Percentiles rank a stretch among this genome's conserved stretches.
Conservation (phyloP, 2,797 vertebrate genomes). For the Pangasius djambal region DNA sequence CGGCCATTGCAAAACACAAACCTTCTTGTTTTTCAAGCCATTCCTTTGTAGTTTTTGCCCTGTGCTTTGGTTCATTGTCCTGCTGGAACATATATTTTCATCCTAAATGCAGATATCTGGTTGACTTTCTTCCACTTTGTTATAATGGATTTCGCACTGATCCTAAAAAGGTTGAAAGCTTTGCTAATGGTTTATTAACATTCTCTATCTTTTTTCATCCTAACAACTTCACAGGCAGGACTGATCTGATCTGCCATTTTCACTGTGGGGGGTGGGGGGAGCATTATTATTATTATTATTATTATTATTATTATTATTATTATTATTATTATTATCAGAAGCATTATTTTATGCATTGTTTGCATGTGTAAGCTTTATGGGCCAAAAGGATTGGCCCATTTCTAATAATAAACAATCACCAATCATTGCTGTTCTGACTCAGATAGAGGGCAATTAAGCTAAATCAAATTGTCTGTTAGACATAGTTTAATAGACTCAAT, state of each 20-base stretch:
- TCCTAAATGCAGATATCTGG: neutral
- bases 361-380: neutral
- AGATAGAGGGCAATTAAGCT: constrained; percentile 31
- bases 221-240: neutral
- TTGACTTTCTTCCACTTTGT: neutral
- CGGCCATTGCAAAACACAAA: neutral
- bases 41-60: neutral
- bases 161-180: neutral
- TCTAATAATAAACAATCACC: constrained; percentile 2
- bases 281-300: too few species aligned
- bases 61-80: neutral
- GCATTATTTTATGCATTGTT: neutral
- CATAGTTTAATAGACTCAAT: constrained; percentile 28
- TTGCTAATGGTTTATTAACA: neutral
- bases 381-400: neutral
- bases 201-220: neutral
- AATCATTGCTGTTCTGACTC: constrained; percentile 36
- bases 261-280: too few species aligned
- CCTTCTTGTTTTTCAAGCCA: neutral
- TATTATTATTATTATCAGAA: neutral
- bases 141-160: neutral
- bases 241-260: too few species aligned
- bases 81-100: neutral
- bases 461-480: constrained; percentile 42
- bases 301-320: too few species aligned